Evolutionary conservation across 2,888 invertebrate genomes (phyloP), one percentile per base, ranked within the genome.

Genomic region (Apamea crenata): DNA sequence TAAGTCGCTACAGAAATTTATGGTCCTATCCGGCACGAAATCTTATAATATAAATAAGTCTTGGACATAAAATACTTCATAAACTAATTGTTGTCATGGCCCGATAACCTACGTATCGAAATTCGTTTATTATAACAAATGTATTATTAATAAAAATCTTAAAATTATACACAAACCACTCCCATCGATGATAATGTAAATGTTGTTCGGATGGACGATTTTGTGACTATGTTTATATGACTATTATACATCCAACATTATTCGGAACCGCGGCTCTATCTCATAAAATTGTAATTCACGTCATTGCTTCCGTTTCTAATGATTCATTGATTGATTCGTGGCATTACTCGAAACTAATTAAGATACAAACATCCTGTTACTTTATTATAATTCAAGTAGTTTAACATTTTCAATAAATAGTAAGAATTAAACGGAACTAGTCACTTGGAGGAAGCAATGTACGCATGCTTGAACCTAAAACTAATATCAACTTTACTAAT

Each of bases 71-170:
- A 91, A 94, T 94, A 93, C 93, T 95, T 94, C 92, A 92, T 94
- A 94, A 93, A 92, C 93, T 94, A 94, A 90, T 90, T 92, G 94
- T 94, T 96, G 96, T 96, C 96, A 96, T 96, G 96, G 96, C 96
- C 94, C 95, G 96, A 95, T 96, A 95, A 95, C 94, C 95, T 94
- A 95, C 90, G 94, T 94, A 94, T 94, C 94, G 93, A 94, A 94
- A 93, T 94, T 94, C 92, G 90, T 94, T 93, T 92, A 94, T 92
- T 92, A 94, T 94, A 95, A 94, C 93, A 94, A 94, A 93, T 93
- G 92, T 94, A 94, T 91, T 92, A 92, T 91, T 90, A 91, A 93
- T 94, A 92, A 92, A 91, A 94, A 93, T 91, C 93, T 94, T 95
- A 95, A 92, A 94, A 94, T 92, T 93, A 95, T 93, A 95, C 94